Base-by-base conservation (phyloP, 2,797 vertebrate species). In the Mycteria americana region DNA sequence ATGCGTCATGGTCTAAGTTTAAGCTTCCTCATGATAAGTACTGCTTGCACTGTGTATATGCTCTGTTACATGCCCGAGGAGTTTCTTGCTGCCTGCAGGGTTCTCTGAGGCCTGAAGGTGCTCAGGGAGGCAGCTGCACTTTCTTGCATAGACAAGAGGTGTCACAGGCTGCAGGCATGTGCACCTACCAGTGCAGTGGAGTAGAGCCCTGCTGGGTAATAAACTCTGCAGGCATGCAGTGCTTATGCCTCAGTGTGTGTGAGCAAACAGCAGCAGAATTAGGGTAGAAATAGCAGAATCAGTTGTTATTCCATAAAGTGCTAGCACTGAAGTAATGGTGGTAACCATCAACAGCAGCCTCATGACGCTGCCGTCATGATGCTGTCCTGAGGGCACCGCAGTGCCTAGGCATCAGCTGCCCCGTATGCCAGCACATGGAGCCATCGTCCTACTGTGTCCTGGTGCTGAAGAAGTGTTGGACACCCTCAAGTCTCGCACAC, bases 41-140 rank as follows among this genome's bases (percentile, higher is more conserved):
- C 28, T 45, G 65, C 74, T 68, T 30, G 54, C 64, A 18, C 37
- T 6, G 3, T 1, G 1, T 5, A 10, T 23, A 25, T 41, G 54
- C 82, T 79, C 59, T 0, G 0, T 45, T 37, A 31, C 23, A 0
- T 23, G 75, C 76, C 85, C 0, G 0, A 50, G 85, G 37, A 72
- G 70, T 6, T 63, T 15, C 64, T 37, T n/a, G 67, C 87, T 85
- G 93, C 62, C 77, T 64, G 53, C 67, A 53, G 56, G 79, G 50
- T 50, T 39, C 77, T 86, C 30, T 1, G 33, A 37, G 57, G 37
- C 67, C 48, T 63, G 81, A 35, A 27, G 39, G 53, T 46, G 67
- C 88, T 63, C 0, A 0, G 22, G 70, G 75, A 46, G 91, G 21
- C 60, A 64, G 70, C 72, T 57, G 41, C 22, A 35, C 67, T 82